Evolutionary conservation across 1,140 invertebrate genomes (phyloP).

Genomic region (Drosophila sp.): DNA sequence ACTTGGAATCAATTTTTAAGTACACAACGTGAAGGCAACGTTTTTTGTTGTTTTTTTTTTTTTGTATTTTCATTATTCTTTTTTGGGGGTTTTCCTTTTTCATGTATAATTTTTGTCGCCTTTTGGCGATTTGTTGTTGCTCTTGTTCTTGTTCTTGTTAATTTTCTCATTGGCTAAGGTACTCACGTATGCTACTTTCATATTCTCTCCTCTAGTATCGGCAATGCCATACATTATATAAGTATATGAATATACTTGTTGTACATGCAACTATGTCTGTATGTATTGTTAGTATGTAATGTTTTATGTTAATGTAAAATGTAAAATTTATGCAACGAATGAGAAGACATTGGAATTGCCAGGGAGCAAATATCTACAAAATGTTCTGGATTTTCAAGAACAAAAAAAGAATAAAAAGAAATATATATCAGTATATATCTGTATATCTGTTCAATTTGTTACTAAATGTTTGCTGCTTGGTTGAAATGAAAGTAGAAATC

Average conservation of each 20-base stretch:
- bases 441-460: neutral
- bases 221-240: neutral
- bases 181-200: constrained; percentile 66
- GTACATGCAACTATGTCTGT: neutral
- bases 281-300: neutral
- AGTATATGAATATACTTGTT: neutral
- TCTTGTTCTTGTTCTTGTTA: constrained; percentile 32
- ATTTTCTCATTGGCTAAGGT: constrained; percentile 54
- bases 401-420: constrained; percentile 24
- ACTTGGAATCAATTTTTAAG: constrained; percentile 25
- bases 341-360: neutral
- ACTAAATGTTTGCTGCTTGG: neutral
- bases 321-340: neutral
- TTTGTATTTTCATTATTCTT: constrained; percentile 20
- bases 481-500: neutral
- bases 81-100: neutral
- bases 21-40: constrained; percentile 40
- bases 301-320: neutral
- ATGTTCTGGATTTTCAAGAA: constrained; percentile 30
- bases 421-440: constrained; percentile 16
- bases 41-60: constrained; percentile 18
- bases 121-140: constrained; percentile 25
- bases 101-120: constrained; percentile 17
- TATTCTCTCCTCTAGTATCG: constrained; percentile 5
- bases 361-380: constrained; percentile 20